Conservation (phyloP, 2,113 vertebrate species). For the Neotoma lepida region DNA sequence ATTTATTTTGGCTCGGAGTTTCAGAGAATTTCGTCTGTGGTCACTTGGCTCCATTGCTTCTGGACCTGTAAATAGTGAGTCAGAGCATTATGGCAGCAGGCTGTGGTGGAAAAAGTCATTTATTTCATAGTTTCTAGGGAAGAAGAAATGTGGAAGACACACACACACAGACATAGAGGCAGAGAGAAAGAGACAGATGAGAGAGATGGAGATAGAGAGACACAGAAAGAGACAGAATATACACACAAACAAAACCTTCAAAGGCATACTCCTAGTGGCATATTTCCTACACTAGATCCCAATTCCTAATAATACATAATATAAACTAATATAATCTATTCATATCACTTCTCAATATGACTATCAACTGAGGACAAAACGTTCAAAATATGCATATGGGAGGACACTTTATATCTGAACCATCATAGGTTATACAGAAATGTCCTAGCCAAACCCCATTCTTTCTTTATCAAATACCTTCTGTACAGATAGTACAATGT, state of each 20-base stretch:
- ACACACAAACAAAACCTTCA: not conserved
- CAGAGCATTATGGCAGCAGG: not conserved
- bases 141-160: not conserved
- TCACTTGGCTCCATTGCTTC: not conserved
- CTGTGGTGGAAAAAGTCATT: not conserved
- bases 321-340: not conserved
- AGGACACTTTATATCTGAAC: not conserved
- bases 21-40: not conserved
- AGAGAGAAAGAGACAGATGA: not conserved
- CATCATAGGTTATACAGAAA: not conserved
- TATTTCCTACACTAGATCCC: not conserved
- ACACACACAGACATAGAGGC: not conserved
- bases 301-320: not conserved
- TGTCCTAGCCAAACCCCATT: conserved; percentile 6
- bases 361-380: not conserved
- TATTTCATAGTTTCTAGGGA: not conserved
- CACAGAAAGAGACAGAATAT: not conserved
- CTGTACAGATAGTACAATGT: not conserved
- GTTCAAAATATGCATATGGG: not conserved
- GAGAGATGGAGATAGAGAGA: too few relatives aligned
- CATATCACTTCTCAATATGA: not conserved
- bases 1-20: not conserved
- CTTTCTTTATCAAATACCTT: conserved; percentile 5
- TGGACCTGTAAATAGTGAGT: not conserved
- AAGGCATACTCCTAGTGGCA: not conserved